Evolutionary conservation across 2,888 invertebrate species (phyloP).

Genomic region (Epirrita christyi): DNA sequence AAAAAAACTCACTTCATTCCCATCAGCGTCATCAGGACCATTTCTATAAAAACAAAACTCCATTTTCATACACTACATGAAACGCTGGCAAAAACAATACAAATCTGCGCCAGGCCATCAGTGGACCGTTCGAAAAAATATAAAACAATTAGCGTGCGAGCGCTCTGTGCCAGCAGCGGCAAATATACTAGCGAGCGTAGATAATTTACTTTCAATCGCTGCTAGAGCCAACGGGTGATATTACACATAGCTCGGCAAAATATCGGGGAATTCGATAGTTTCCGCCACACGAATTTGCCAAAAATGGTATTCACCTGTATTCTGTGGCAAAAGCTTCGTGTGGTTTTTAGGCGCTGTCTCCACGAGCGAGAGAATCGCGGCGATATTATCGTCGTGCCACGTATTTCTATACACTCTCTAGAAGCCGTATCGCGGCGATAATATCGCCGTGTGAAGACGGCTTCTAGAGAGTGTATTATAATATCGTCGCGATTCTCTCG

Average conservation of each 20-base stretch:
- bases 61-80: conserved; percentile 20
- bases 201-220: conserved; percentile 73
- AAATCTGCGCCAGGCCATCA: conserved; percentile 45
- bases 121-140: conserved; percentile 38
- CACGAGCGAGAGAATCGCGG: too few species aligned
- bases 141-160: conserved; percentile 38
- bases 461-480: too few species aligned
- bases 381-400: too few species aligned
- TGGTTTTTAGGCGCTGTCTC: too few species aligned
- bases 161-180: conserved; percentile 39
- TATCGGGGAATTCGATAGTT: conserved; percentile 27
- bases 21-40: conserved; percentile 12
- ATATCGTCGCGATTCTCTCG: too few species aligned
- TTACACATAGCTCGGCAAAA: conserved; percentile 50
- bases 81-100: conserved; percentile 58
- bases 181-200: conserved; percentile 55
- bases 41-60: conserved; percentile 20
- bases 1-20: background rate
- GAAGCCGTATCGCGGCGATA: too few species aligned
- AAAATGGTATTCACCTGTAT: conserved; percentile 16
- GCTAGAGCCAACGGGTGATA: conserved; percentile 50
- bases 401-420: too few species aligned
- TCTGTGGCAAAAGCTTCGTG: conserved; percentile 3
- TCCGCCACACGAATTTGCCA: conserved; percentile 19
- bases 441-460: too few species aligned